phyloP scores from a whole-genome alignment of 2,888 invertebrate species.

The Tineola bisselliella region DNA sequence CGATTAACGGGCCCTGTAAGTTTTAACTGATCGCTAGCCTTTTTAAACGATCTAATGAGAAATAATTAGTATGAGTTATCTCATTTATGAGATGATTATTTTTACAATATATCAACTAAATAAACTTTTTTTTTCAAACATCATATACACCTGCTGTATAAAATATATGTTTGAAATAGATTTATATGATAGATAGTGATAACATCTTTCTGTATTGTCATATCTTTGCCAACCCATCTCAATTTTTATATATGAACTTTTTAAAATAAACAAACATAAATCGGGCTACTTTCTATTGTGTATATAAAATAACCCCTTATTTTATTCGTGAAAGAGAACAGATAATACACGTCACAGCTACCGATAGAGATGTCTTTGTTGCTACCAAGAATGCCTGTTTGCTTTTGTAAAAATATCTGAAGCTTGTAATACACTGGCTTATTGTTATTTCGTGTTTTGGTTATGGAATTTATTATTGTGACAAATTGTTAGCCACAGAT shows the following conservation, averaged over 20 bases:
- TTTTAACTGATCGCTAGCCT: constrained; percentile 21
- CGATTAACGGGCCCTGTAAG: constrained; percentile 43
- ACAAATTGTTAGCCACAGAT: constrained; percentile 56
- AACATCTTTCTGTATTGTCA: constrained; percentile 41
- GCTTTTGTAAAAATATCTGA: constrained; percentile 35
- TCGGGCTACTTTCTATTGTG: constrained; percentile 47
- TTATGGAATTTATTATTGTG: constrained; percentile 61
- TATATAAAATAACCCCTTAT: constrained; percentile 52
- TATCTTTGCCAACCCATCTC: constrained; percentile 55
- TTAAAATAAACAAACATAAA: constrained; percentile 38
- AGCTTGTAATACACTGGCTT: constrained; percentile 34
- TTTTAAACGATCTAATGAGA: constrained; percentile 9
- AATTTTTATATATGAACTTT: constrained; percentile 57
- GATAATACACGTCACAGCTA: constrained; percentile 53
- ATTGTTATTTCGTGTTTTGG: constrained; percentile 53
- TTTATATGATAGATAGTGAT: constrained; percentile 46
- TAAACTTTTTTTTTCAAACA: background rate
- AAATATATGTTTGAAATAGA: constrained; percentile 24
- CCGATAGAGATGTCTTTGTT: constrained; percentile 61
- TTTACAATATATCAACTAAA: background rate
- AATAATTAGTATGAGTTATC: background rate
- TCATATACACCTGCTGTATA: background rate
- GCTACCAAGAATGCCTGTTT: constrained; percentile 42
- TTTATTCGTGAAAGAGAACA: constrained; percentile 60
- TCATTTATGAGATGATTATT: background rate